Conservation (phyloP, 35 echinoderm and acorn worm genomes). For the Ophioderma brevispina region DNA sequence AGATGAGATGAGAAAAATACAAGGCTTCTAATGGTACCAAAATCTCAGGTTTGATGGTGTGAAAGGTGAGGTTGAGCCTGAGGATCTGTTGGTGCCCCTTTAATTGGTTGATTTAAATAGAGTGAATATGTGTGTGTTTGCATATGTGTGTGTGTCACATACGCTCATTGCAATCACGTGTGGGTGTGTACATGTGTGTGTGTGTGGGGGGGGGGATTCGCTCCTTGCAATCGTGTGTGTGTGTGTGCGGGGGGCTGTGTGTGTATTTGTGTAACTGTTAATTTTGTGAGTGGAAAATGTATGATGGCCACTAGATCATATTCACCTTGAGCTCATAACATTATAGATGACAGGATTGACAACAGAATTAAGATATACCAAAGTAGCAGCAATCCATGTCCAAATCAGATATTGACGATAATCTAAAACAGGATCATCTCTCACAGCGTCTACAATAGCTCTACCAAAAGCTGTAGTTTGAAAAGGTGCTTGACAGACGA, state of each 20-base stretch:
- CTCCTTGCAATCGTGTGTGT: too few relatives aligned
- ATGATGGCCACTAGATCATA: background rate
- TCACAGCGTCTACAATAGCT: background rate
- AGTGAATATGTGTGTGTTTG: background rate
- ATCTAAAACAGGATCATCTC: background rate
- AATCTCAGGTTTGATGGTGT: too few relatives aligned
- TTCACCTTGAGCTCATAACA: background rate
- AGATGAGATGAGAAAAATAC: too few relatives aligned
- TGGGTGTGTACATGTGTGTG: background rate
- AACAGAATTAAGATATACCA: background rate
- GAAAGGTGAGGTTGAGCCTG: too few relatives aligned
- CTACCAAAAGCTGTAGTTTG: background rate
- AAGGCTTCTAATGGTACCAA: too few relatives aligned
- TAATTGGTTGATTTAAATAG: too few relatives aligned
- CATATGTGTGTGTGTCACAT: background rate
- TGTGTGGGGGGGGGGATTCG: too few relatives aligned
- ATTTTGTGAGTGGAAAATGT: background rate
- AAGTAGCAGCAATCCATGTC: background rate
- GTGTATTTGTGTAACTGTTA: background rate
- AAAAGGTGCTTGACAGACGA: background rate
- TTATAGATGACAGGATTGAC: background rate
- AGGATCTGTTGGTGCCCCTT: too few relatives aligned
- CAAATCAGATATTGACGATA: background rate
- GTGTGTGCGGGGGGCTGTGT: too few relatives aligned
- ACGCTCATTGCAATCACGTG: background rate